phyloP scores from a whole-genome alignment of 2,888 invertebrate genomes.

The Drosophila colorata region DNA sequence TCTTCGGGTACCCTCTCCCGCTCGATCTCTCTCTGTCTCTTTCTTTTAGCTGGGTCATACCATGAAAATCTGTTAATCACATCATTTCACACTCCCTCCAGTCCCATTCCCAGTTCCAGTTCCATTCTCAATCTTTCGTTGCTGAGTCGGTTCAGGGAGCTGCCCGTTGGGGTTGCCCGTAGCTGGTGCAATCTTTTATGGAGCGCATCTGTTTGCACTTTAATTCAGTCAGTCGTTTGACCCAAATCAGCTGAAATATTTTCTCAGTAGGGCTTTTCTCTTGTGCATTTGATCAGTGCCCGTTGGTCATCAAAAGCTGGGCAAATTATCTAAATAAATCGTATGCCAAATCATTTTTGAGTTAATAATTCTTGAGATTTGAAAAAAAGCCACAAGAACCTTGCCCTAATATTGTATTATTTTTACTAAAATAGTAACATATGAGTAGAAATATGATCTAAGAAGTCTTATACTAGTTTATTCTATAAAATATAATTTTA shows the following conservation, averaged over 20 bases:
- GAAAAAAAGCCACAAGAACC: no score
- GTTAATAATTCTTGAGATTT: not conserved
- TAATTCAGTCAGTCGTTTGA: constrained; percentile 52
- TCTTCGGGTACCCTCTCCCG: constrained; percentile 4
- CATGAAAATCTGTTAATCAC: constrained; percentile 71
- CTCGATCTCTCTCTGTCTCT: constrained; percentile 9
- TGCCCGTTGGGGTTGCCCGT: constrained; percentile 10
- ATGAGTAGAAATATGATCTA: no score
- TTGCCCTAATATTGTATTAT: no score
- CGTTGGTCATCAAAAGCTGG: not conserved
- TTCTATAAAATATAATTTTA: no score
- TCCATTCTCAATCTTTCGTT: constrained; percentile 8
- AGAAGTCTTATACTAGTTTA: no score
- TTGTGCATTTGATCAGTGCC: constrained; percentile 4
- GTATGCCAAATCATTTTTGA: not conserved
- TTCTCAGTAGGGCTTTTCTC: constrained; percentile 29
- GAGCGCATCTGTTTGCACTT: constrained; percentile 60
- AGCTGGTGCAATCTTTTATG: constrained; percentile 33
- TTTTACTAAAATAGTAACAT: no score
- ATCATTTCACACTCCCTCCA: constrained; percentile 45
- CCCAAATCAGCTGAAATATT: constrained; percentile 47
- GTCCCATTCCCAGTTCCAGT: constrained; percentile 12
- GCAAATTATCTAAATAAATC: not conserved
- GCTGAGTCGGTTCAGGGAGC: constrained; percentile 5
- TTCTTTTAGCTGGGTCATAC: constrained; percentile 10